Percentiles rank a stretch among this genome's conserved stretches.
Conservation (phyloP, 2,797 vertebrate species). For the Pseudomugil tenellus region DNA sequence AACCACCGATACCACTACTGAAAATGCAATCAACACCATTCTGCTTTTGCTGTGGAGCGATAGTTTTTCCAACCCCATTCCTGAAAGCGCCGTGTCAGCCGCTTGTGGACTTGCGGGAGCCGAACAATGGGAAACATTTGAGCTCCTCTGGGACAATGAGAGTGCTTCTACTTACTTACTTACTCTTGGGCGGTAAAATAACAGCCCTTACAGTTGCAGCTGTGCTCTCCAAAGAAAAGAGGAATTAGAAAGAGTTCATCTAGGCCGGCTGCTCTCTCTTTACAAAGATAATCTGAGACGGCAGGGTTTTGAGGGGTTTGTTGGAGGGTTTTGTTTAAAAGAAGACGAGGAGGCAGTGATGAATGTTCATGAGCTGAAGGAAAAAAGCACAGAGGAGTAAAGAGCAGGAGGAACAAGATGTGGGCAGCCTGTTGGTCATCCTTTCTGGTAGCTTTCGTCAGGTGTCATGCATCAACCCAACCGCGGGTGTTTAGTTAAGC, state of each 20-base stretch:
- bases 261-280: conserved; percentile 9
- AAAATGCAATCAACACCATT: conserved; percentile 30
- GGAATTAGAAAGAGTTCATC: conserved; percentile 15
- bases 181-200: conserved; percentile 22
- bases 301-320: conserved; percentile 13
- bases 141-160: conserved; percentile 48
- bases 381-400: conserved; percentile 5
- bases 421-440: conserved; percentile 11
- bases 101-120: conserved; percentile 25
- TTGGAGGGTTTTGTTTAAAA: conserved; percentile 11
- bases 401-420: conserved; percentile 1
- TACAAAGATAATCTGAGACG: conserved; percentile 3
- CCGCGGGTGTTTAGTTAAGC: conserved; percentile 45
- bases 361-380: neutral
- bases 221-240: conserved; percentile 25
- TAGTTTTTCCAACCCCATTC: conserved; percentile 4
- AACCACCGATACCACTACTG: neutral
- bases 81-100: conserved; percentile 42
- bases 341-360: neutral
- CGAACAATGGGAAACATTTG: conserved; percentile 54
- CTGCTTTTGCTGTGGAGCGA: conserved; percentile 4
- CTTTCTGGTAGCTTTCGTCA: conserved; percentile 23
- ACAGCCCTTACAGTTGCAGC: conserved; percentile 22
- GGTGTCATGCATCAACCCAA: conserved; percentile 31
- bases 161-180: conserved; percentile 37